Base-by-base conservation (phyloP, 2,888 invertebrate genomes). In the Caradrina clavipalpis region DNA sequence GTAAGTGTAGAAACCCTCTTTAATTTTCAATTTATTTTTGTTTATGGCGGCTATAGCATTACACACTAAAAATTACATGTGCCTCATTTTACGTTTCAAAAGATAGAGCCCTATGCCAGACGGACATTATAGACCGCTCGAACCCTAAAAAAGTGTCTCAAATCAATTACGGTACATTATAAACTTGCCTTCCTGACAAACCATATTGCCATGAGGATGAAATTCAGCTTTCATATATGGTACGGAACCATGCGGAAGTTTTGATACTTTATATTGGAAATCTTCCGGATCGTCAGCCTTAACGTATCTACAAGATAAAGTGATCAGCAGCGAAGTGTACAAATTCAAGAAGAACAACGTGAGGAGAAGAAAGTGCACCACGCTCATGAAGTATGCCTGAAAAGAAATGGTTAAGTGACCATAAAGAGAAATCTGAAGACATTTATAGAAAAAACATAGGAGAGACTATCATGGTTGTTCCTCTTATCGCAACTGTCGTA, bases 331-430 rank as follows among this genome's bases (percentile, higher is more conserved):
- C 0, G 93, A 92, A 0, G 96, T 91, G 78, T 96, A 96, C 0
- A 96, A 84, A 80, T 96, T 96, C 55, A 96, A 82, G 76, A 95
- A 94, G 81, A 96, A 94, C 15, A 96, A 78, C 1, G 96, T 95
- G 13, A 96, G 80, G 0, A 96, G 89, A 13, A 95, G 80, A 77
- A 96, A 96, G 82, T 96, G 96, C 0, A 96, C 86, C 0, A 96
- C 94, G 72, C 95, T 95, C 92, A 96, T 94, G 19, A 95, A 81
- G 71, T 96, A 95, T n/a, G 95, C 95, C 96, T 96, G 89, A 69
- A 93, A 92, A 59, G 47, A 54, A 75, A 65, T 35, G 1, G 13
- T 56, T 35, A 35, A 22, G 26, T 45, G 7, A 17, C 21, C 35
- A 19, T 17, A 42, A 21, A 22, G 7, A 19, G 3, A 15, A 19